Evolutionary conservation across 2,888 invertebrate species (phyloP).

Genomic region (Acanthosoma haemorrhoidale): DNA sequence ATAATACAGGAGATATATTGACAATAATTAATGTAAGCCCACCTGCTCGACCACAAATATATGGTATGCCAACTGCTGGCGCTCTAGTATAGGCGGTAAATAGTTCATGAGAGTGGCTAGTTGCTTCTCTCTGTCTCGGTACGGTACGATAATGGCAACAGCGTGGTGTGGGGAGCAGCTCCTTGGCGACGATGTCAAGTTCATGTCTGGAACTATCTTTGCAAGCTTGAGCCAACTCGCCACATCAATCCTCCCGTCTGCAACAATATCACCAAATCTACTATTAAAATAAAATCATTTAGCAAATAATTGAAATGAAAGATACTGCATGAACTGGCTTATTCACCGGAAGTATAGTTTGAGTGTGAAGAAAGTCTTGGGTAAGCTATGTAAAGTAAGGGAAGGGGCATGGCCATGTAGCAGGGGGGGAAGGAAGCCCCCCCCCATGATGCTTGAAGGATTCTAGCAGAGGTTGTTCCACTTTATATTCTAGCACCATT

Average conservation of each 20-base stretch:
- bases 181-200: slow-evolving; percentile 48
- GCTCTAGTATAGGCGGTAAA: slow-evolving; percentile 50
- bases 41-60: slow-evolving; percentile 53
- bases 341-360: too few species aligned
- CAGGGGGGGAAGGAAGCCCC: too few species aligned
- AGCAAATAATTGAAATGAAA: too few species aligned
- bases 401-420: too few species aligned
- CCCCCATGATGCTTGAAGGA: too few species aligned
- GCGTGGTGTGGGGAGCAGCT: slow-evolving; percentile 48
- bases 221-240: slow-evolving; percentile 33
- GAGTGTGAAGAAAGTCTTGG: too few species aligned
- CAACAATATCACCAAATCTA: slow-evolving; percentile 1
- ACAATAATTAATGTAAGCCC: slow-evolving; percentile 21
- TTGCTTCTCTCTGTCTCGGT: slow-evolving; percentile 50
- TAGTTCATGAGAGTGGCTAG: slow-evolving; percentile 48
- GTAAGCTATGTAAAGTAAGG: too few species aligned
- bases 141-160: slow-evolving; percentile 57
- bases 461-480: too few species aligned
- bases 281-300: too few species aligned
- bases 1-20: too few species aligned
- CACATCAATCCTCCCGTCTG: slow-evolving; percentile 39
- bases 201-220: slow-evolving; percentile 22
- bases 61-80: slow-evolving; percentile 50
- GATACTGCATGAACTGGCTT: too few species aligned
- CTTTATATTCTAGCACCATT: too few species aligned